A percentile compares a stretch with the other conserved stretches of the same genome.
Evolutionary conservation across 2,888 invertebrate species (phyloP).

Genomic region (Tolmerus cingulatus): DNA sequence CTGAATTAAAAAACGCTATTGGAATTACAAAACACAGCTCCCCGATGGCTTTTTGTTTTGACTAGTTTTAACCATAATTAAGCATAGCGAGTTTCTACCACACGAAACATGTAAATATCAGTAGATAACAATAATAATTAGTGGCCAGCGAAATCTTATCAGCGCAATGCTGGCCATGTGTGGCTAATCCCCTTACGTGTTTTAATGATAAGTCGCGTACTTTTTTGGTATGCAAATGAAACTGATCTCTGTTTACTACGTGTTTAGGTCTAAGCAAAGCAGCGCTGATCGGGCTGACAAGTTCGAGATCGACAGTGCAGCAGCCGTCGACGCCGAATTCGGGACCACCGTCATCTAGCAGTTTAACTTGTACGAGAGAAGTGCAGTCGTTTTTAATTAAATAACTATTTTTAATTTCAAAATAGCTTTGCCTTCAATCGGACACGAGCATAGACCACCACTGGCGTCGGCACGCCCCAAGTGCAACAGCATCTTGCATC

Average conservation of each 20-base stretch:
- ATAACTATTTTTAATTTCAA: slow-evolving; percentile 48
- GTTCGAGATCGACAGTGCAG: slow-evolving; percentile 73
- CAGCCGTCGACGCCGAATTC: slow-evolving; percentile 76
- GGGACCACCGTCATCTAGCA: slow-evolving; percentile 73
- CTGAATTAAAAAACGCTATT: neutral
- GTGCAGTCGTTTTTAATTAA: neutral
- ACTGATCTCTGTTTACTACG: neutral
- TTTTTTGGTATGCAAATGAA: neutral
- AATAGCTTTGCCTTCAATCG: slow-evolving; percentile 70
- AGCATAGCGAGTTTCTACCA: neutral
- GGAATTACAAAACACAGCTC: neutral
- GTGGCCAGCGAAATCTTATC: neutral
- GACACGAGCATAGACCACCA: slow-evolving; percentile 70
- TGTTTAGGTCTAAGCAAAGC: slow-evolving; percentile 79
- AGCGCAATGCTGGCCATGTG: slow-evolving; percentile 9
- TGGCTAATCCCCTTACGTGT: slow-evolving; percentile 18
- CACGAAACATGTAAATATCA: neutral
- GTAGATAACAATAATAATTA: slow-evolving; percentile 16
- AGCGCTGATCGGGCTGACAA: slow-evolving; percentile 80
- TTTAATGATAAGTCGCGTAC: neutral
- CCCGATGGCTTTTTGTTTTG: neutral
- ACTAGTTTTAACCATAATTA: neutral
- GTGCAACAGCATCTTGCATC: slow-evolving; percentile 93
- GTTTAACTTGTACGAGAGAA: slow-evolving; percentile 67
- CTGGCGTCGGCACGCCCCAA: slow-evolving; percentile 83